Evolutionary conservation across 2,797 vertebrate genomes (phyloP), one percentile per base, ranked within the genome.

Genomic region (Syncerus caffer): DNA sequence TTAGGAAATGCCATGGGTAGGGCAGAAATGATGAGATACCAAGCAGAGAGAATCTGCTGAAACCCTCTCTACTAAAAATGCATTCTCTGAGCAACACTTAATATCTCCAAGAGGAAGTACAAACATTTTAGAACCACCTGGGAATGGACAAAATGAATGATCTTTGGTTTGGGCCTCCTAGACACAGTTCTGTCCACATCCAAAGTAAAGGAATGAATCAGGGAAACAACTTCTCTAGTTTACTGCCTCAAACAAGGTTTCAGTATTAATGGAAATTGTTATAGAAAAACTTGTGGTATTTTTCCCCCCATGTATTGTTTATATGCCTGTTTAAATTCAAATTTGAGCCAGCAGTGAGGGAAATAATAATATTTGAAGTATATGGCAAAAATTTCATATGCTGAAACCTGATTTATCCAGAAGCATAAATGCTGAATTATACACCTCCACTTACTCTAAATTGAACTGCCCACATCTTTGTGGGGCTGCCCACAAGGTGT

Each of bases 391-490:
- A 93, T 87, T 58, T 97, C 62, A 83, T 74, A 90, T 94, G 38
- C 53, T 60, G 76, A 92, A 95, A 93, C 13, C 90, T 83, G 60
- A 92, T 97, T 93, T 97, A 98, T 62, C 27, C 34, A 13, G 90
- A 98, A 95, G 67, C n/a, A 0, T 90, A 97, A 93, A 97, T 78
- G 67, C 86, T 78, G 91, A 92, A 98, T 97, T 97, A 97, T 10
- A 97, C 42, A 94, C 74, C 34, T 97, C 95, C 29, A 96, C 53
- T 96, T 97, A 90, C 71, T 97, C 82, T 92, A 97, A 97, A 97
- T 96, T 96, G 97, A 97, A 97, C 96, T 97, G 94, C 96, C 98
- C 13, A 96, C 96, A 95, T 97, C 85, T 96, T 97, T 97, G 94
- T 71, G 94, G 80, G 60, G 21, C 55, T 97, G 90, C 85, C 50